Evolutionary conservation across 2,113 vertebrate species (phyloP), one percentile per base, ranked within the genome.

Genomic region (Peromyscus polionotus): DNA sequence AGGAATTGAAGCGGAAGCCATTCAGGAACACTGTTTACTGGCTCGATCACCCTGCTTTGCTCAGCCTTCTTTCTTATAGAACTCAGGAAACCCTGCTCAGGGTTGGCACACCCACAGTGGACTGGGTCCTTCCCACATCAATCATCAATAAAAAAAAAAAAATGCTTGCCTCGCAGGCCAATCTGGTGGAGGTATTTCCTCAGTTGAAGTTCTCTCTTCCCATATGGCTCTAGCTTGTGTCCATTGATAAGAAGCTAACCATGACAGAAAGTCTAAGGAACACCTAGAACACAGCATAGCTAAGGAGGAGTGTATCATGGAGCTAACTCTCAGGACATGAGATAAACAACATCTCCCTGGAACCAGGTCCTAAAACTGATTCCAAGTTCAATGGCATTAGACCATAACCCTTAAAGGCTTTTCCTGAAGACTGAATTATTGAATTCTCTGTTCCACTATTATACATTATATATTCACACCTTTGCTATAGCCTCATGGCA

Each of bases 371-470:
- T 33, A 17, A 81, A 54, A 3, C 11, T 14, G 2, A 33, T 81
- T 80, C 67, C 85, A 36, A 65, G 36, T 83, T 89, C 68, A 85
- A 57, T 24, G 65, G 8, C 24, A 59, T 88, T 73, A 59, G 16
- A 59, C 33, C 31, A 4, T 8, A 93, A 45, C 57, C 79, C 93
- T 42, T 20, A 42, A 91, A 94, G 76, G 1, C 5, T 57, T 90
- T 84, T 90, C 75, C 48, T 45, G n/a, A 97, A 31, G 26, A 73
- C 0, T 76, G 57, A 79, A 45, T 70, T 96, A 48, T 42, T 59
- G 36, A 90, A 57, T 92, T 94, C 45, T 93, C 81, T 80, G 90
- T 54, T 57, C 45, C 63, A 92, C 26, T 48, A 26, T 57, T 68
- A 73, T 24, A 24, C 67, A 5, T 75, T 68, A 9, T 54, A 36